Evolutionary conservation across 2,113 vertebrate species (phyloP).

Genomic region (Lynx canadensis): DNA sequence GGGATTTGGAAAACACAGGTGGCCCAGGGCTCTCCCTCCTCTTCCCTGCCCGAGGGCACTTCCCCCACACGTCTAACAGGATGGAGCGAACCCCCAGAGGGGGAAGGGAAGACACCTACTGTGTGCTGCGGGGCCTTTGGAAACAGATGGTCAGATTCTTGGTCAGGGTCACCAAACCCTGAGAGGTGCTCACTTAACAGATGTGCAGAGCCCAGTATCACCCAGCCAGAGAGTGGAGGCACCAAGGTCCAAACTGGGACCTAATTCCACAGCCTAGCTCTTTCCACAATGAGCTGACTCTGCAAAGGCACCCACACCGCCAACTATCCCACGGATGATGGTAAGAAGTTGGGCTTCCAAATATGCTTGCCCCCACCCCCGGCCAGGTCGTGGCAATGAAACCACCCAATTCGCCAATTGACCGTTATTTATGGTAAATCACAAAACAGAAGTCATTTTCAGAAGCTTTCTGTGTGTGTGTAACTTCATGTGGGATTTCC

Average conservation of each 20-base stretch:
- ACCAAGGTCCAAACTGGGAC: accelerated
- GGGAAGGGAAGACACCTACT: background rate
- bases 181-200: too few relatives aligned
- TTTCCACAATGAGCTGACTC: background rate
- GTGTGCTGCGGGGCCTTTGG: accelerated
- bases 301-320: too few relatives aligned
- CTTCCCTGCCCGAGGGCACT: background rate
- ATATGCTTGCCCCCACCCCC: accelerated
- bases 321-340: accelerated
- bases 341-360: background rate
- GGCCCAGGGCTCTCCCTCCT: background rate
- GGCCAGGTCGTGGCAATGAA: background rate
- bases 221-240: too few relatives aligned
- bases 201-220: background rate
- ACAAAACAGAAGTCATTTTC: background rate
- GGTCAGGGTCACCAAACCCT: background rate
- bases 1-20: background rate
- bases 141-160: background rate
- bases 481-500: too few relatives aligned
- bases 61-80: accelerated
- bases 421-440: background rate
- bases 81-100: accelerated
- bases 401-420: accelerated
- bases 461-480: background rate
- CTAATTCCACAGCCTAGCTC: accelerated